These are phyloP conservation scores for Mionectes olivaceus DNA, from an alignment of 2,797 vertebrate species.

Conservation along the genomic window DNA sequence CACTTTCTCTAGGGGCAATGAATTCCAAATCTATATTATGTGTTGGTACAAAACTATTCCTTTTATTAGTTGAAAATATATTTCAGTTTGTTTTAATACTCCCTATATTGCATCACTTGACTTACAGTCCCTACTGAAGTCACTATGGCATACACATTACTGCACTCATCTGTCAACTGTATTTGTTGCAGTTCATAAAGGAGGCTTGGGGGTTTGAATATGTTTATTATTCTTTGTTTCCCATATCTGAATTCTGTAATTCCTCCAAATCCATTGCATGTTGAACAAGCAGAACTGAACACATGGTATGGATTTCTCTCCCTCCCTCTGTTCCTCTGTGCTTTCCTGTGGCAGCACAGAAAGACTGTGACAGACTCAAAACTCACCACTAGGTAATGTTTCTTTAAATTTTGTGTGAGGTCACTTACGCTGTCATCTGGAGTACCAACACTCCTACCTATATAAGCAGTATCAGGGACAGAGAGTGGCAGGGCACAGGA, in stretches of 20 bases:
- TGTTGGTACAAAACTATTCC: conserved; percentile 8
- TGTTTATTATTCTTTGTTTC: conserved; percentile 41
- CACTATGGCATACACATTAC: neutral
- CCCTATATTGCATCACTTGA: neutral
- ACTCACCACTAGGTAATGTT: neutral
- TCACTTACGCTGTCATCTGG: neutral
- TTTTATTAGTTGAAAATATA: neutral
- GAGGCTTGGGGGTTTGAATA: neutral
- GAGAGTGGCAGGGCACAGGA: neutral
- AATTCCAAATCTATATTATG: conserved; percentile 37
- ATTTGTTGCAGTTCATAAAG: conserved; percentile 41
- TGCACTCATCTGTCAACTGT: neutral
- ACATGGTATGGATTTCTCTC: neutral
- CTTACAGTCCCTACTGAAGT: neutral
- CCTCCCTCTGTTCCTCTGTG: neutral
- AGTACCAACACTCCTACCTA: neutral
- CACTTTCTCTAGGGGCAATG: neutral
- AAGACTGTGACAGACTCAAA: neutral
- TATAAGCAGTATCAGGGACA: neutral
- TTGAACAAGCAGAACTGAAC: neutral
- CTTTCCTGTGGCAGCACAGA: neutral
- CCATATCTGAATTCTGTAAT: neutral
- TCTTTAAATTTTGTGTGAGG: neutral
- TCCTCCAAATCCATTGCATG: neutral
- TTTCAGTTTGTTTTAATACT: conserved; percentile 3